Evolutionary conservation across 2,797 vertebrate genomes (phyloP), one percentile per base, ranked within the genome.

Genomic region (Sciurus vulgaris): DNA sequence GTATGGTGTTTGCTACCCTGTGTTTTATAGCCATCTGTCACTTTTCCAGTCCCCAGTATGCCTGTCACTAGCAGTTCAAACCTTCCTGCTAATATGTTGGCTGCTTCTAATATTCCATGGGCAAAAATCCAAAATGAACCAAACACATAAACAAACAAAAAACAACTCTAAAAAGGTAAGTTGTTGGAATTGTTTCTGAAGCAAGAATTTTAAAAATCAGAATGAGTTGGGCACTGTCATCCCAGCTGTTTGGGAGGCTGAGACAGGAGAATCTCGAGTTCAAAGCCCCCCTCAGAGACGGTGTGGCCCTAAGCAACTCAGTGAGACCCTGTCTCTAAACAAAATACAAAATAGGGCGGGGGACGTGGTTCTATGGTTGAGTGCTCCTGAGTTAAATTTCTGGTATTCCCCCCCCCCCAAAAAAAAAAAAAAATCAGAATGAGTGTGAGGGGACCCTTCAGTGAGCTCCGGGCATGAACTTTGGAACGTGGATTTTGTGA

Each of bases 151-250:
- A 44, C 28, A 54, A 91, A 65, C 41, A 24, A 69, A 77, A 86
- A 49, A 28, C 15, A 54, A 28, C 74, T 47, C 30, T 73, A 49
- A 82, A 65, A 73, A 24, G 18, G 70, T 20, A 72, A 15, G 51
- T 54, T 78, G 35, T 87, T 84, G 61, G 33, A 72, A 69, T 61
- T 47, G n/a, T 82, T 94, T 44, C 15, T 41, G n/a, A 93, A 89
- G 12, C 14, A 70, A 78, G 73, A 93, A 67, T 77, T 69, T 5
- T 79, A 77, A 84, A 22, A 30, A 28, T 67, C n/a, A 35, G 59
- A 88, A 76, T 56, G 65, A 49, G 7, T 77, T 41, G 44, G 44
- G 44, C 9, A 9, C 44, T 47, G 44, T 47, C 7, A 47, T 47
- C 44, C 44, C 44, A 47, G 44, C 9, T 7, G 44, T 9, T 47